phyloP scores from a whole-genome alignment of 30 jellyfish, hydroid and myxozoan species.

The Mastigias papua region DNA sequence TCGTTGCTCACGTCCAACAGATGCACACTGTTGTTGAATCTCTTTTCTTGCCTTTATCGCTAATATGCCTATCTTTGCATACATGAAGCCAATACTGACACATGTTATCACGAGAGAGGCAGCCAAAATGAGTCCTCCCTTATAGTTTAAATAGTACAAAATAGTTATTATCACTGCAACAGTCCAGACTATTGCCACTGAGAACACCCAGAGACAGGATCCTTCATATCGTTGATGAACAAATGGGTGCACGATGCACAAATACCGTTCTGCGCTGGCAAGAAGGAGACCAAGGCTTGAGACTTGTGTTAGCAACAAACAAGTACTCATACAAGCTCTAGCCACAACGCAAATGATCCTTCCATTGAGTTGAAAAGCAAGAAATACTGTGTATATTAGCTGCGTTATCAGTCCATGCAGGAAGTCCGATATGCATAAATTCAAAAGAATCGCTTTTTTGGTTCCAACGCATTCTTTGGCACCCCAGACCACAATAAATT shows the following conservation, averaged over 20 bases:
- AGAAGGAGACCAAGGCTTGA: slow-evolving; percentile 13
- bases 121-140: background rate
- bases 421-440: slow-evolving; percentile 10
- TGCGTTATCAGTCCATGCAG: slow-evolving; percentile 1
- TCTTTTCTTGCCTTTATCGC: slow-evolving; percentile 11
- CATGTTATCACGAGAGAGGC: background rate
- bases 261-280: slow-evolving; percentile 44
- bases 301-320: background rate
- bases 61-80: background rate
- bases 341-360: slow-evolving; percentile 1
- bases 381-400: background rate
- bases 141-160: background rate
- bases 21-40: slow-evolving; percentile 21
- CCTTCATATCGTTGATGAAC: background rate
- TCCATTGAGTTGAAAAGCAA: slow-evolving; percentile 8
- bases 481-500: background rate
- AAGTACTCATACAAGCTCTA: background rate
- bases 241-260: slow-evolving; percentile 24
- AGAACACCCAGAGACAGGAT: background rate
- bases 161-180: background rate
- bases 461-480: slow-evolving; percentile 11
- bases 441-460: slow-evolving; percentile 5
- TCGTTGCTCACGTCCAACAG: background rate
- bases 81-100: background rate
- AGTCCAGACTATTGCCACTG: slow-evolving; percentile 6